Evolutionary conservation across 2,888 invertebrate genomes (phyloP).

Genomic region (Portevinia maculata): DNA sequence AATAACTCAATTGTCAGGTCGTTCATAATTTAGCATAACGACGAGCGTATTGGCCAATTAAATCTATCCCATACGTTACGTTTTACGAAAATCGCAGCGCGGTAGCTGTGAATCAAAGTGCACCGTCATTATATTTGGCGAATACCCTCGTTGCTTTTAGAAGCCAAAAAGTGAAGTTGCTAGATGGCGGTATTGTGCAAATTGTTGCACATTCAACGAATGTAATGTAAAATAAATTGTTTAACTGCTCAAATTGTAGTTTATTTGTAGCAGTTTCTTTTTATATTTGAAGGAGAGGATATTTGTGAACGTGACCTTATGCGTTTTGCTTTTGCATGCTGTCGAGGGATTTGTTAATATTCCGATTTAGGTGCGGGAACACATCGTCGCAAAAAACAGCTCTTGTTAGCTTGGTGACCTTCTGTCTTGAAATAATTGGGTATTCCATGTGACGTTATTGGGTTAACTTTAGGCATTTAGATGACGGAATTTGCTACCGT

Average conservation of each 20-base stretch:
- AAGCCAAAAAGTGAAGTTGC: slow-evolving; percentile 12
- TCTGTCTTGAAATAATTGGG: no score
- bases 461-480: no score
- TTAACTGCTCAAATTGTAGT: slow-evolving; percentile 62
- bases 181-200: slow-evolving; percentile 52
- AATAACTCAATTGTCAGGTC: slow-evolving; percentile 57
- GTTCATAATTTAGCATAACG: slow-evolving; percentile 65
- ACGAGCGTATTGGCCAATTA: slow-evolving; percentile 56
- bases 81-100: slow-evolving; percentile 37
- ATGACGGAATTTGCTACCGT: no score
- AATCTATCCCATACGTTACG: slow-evolving; percentile 39
- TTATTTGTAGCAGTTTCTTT: slow-evolving; percentile 36
- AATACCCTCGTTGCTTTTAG: not conserved
- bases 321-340: no score
- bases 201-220: slow-evolving; percentile 58
- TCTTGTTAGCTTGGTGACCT: no score
- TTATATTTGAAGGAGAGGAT: no score
- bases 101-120: slow-evolving; percentile 65
- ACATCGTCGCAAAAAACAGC: no score
- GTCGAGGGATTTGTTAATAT: no score
- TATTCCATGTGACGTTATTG: no score
- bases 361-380: no score
- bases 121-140: slow-evolving; percentile 46
- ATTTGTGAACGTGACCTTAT: no score
- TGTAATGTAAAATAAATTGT: slow-evolving; percentile 60